Percentiles rank a stretch among this genome's conserved stretches.
phyloP scores from a whole-genome alignment of 2,797 vertebrate genomes.

The Crenichthys baileyi region DNA sequence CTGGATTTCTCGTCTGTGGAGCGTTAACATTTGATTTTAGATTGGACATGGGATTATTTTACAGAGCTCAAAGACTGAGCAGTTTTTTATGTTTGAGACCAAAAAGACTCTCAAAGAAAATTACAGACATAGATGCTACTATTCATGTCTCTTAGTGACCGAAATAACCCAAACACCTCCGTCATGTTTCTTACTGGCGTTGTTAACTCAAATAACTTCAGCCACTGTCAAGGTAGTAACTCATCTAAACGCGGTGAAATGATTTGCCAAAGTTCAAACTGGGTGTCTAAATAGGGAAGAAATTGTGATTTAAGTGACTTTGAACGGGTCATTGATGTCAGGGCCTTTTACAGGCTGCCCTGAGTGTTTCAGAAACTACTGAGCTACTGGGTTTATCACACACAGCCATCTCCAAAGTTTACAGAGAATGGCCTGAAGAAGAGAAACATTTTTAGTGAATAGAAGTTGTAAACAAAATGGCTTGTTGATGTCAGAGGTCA shows the following conservation, averaged over 20 bases:
- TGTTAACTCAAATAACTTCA: not conserved
- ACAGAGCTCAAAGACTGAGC: slow-evolving; percentile 31
- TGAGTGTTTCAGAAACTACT: not conserved
- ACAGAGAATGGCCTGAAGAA: not conserved
- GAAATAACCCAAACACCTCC: slow-evolving; percentile 20
- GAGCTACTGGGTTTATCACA: not conserved
- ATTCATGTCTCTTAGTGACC: slow-evolving; percentile 37
- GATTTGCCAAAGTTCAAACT: not conserved
- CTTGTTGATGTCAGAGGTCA: not conserved
- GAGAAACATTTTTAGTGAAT: not conserved
- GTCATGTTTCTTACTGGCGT: slow-evolving; percentile 26
- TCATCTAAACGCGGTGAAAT: not conserved
- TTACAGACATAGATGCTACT: slow-evolving; percentile 34
- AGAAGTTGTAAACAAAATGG: not conserved
- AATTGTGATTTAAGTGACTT: not conserved
- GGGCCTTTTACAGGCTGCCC: not conserved
- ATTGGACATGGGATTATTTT: slow-evolving; percentile 45
- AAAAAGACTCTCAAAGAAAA: slow-evolving; percentile 48
- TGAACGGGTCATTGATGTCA: not conserved
- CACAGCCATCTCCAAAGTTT: not conserved
- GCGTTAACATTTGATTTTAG: slow-evolving; percentile 29
- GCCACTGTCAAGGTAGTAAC: not conserved
- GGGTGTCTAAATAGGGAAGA: not conserved
- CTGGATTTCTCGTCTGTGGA: slow-evolving; percentile 62
- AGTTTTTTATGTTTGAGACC: slow-evolving; percentile 34